phyloP scores from a whole-genome alignment of 2,113 vertebrate genomes.

The Bos indicus region DNA sequence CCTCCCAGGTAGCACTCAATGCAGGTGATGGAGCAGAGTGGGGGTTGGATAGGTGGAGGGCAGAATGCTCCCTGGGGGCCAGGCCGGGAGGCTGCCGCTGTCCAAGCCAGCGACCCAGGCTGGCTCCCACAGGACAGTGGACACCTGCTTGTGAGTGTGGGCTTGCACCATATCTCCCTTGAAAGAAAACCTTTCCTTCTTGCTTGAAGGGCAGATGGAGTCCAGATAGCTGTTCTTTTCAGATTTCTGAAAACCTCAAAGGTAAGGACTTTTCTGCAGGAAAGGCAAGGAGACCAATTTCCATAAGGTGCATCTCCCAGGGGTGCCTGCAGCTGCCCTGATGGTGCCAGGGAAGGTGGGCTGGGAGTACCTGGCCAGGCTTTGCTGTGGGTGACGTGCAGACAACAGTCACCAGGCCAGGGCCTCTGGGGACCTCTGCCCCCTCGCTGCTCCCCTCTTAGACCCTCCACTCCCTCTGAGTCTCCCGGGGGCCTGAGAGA shows the following conservation, averaged over 20 bases:
- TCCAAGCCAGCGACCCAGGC: not conserved
- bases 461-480: not conserved
- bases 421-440: not conserved
- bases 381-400: not conserved
- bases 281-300: not conserved
- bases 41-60: not conserved
- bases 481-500: not conserved
- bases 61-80: not conserved
- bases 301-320: not conserved
- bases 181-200: not conserved
- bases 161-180: not conserved
- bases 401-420: not conserved
- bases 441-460: not conserved
- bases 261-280: not conserved
- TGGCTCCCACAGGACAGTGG: not conserved
- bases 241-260: not conserved
- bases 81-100: not conserved
- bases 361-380: fast-evolving
- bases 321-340: too few species aligned
- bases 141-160: fast-evolving
- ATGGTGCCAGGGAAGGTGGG: not conserved
- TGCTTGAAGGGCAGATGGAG: not conserved
- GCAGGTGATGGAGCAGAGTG: not conserved
- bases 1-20: too few species aligned
- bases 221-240: not conserved